These are phyloP conservation scores for Gymnobelideus leadbeateri DNA, from an alignment of 2,113 vertebrate species.

Conservation along the genomic window DNA sequence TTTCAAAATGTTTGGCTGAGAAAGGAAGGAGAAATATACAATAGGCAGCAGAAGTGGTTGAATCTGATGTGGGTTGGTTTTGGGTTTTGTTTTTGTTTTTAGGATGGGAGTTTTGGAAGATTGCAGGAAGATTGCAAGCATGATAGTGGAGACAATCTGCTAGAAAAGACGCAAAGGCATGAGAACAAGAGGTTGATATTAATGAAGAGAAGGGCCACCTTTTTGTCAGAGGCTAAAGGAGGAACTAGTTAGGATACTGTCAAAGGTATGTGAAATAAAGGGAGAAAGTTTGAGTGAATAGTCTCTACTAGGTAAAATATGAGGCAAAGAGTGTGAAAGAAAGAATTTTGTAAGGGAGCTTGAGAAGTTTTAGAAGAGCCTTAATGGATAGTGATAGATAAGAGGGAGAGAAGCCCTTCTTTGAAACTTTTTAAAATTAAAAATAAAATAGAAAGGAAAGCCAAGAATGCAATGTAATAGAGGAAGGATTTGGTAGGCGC, in stretches of 20 bases:
- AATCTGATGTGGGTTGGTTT: not conserved
- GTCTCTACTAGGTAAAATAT: not conserved
- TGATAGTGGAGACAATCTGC: not conserved
- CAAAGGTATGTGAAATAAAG: not conserved
- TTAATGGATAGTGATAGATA: not conserved
- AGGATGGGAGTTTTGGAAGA: not conserved
- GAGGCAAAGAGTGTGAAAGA: not conserved
- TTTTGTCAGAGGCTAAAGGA: not conserved
- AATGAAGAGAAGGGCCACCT: not conserved
- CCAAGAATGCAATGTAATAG: not conserved
- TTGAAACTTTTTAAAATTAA: not conserved
- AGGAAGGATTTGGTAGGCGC: not conserved
- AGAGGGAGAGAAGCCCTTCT: not conserved
- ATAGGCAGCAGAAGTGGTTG: not conserved
- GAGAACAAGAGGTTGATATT: not conserved
- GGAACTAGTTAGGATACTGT: not conserved
- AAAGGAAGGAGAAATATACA: not conserved
- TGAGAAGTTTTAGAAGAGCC: not conserved
- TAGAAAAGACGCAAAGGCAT: not conserved
- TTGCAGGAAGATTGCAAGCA: not conserved
- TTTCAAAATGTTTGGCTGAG: not conserved
- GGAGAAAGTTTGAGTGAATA: not conserved
- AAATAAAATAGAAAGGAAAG: not conserved
- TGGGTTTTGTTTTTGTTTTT: not conserved
- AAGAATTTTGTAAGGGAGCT: not conserved